These are phyloP conservation scores for Zoroaster sp. DNA, from an alignment of 53 echinoderm and acorn worm species.

Conservation along the genomic window DNA sequence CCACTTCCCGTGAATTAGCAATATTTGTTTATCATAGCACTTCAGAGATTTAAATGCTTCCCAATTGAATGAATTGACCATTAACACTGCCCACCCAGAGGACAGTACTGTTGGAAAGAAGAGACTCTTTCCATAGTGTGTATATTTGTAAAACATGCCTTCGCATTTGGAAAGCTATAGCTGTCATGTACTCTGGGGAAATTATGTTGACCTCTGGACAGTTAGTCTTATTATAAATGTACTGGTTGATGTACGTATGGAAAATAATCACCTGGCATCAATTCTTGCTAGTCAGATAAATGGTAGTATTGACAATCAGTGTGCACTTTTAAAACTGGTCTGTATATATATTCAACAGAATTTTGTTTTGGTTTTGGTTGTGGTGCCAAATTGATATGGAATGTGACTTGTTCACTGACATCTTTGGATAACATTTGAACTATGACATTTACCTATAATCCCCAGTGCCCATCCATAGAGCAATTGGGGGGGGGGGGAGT, in stretches of 20 bases:
- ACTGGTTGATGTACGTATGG: constrained; percentile 40
- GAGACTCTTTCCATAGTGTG: not conserved
- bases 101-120: not conserved
- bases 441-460: no score
- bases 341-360: no score
- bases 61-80: constrained; percentile 8
- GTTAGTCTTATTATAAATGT: constrained; percentile 1
- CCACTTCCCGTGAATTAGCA: not conserved
- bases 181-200: constrained; percentile 7
- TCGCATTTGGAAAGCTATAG: not conserved
- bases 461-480: no score
- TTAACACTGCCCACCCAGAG: constrained; percentile 34
- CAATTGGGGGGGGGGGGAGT: no score
- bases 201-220: not conserved
- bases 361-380: no score
- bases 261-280: not conserved
- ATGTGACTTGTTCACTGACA: no score
- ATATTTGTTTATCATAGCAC: constrained; percentile 23
- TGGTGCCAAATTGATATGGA: no score
- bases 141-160: constrained; percentile 22
- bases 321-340: not conserved
- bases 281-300: not conserved
- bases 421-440: no score
- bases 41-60: constrained; percentile 8
- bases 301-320: not conserved